A percentile compares a stretch with the other conserved stretches of the same genome.
phyloP scores from a whole-genome alignment of 1,140 invertebrate species.

The Cyclargus thomasi region DNA sequence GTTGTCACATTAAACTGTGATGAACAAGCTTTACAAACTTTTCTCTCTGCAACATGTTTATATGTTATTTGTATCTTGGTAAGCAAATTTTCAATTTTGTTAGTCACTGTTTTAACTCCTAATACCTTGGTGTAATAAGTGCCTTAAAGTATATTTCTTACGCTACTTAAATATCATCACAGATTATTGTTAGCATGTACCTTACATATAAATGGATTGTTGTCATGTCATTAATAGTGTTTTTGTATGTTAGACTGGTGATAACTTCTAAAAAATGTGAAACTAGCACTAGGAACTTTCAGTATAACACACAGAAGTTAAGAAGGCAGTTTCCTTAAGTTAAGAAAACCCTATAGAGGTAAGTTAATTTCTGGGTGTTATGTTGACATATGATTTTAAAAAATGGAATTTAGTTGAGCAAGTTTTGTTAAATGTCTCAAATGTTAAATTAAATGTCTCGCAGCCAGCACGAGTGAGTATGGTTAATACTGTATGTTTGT shows the following conservation, averaged over 20 bases:
- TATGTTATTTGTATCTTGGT: neutral
- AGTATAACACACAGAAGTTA: too few relatives aligned
- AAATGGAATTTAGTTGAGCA: too few relatives aligned
- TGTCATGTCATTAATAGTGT: neutral
- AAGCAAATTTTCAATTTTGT: neutral
- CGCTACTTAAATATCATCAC: slow-evolving; percentile 8
- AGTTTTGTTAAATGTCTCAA: too few relatives aligned
- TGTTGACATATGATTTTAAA: too few relatives aligned
- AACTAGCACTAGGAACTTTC: neutral
- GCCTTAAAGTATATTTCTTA: neutral
- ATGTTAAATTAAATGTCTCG: neutral
- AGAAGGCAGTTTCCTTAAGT: too few relatives aligned
- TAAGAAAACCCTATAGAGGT: too few relatives aligned
- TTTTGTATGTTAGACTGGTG: neutral
- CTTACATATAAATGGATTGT: neutral
- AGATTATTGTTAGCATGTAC: slow-evolving; percentile 3
- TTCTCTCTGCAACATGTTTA: neutral
- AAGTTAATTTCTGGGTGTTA: too few relatives aligned
- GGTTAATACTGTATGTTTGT: neutral
- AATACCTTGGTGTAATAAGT: neutral
- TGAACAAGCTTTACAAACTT: neutral
- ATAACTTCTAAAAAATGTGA: neutral
- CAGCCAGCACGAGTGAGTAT: slow-evolving; percentile 2
- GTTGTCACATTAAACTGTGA: neutral
- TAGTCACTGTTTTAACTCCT: neutral